Evolutionary conservation across 2,113 vertebrate genomes (phyloP), one percentile per base, ranked within the genome.

Genomic region (Alethe diademata): DNA sequence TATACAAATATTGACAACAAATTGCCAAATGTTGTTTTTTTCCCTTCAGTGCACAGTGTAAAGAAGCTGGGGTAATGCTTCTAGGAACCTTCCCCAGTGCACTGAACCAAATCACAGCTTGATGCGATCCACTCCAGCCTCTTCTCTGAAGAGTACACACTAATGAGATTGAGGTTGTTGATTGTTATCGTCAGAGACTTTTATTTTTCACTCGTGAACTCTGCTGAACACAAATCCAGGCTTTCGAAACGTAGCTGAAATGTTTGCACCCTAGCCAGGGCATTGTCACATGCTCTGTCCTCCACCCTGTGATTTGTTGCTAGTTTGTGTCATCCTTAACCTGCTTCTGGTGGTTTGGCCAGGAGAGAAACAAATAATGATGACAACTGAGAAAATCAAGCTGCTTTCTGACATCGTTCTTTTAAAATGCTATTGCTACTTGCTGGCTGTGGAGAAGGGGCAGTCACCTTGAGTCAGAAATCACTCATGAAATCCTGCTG

Each of bases 1-100:
- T 97, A 97, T 94, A 95, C 84, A 97, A 96, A 97, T 97, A 98
- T 97, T 97, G 96, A 97, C 97, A 97, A 97, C 94, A 96, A 98
- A 98, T 97, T 97, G 96, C 97, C 96, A 95, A 93, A 95, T 95
- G 91, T 93, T 91, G 95, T 25, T 92, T 96, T 97, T 88, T 78
- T 93, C 62, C 91, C 82, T 72, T 94, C 29, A 47, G 86, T n/a
- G 87, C 74, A 60, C 61, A 66, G 29, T 72, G 26, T 64, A 51
- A 85, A 97, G 95, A 96, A 96, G 87, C 45, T 61, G 70, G 73
- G 88, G 90, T 71, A 96, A 94, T 94, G 93, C 91, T 96, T 92
- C 78, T 96, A 96, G 92, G 93, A 96, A 97, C 93, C 88, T 86
- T 96, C 92, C 88, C 64, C 73, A 76, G 88, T 51, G 73, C 90